Evolutionary conservation across 2,113 vertebrate genomes (phyloP).

Genomic region (Nesogale talazaci): DNA sequence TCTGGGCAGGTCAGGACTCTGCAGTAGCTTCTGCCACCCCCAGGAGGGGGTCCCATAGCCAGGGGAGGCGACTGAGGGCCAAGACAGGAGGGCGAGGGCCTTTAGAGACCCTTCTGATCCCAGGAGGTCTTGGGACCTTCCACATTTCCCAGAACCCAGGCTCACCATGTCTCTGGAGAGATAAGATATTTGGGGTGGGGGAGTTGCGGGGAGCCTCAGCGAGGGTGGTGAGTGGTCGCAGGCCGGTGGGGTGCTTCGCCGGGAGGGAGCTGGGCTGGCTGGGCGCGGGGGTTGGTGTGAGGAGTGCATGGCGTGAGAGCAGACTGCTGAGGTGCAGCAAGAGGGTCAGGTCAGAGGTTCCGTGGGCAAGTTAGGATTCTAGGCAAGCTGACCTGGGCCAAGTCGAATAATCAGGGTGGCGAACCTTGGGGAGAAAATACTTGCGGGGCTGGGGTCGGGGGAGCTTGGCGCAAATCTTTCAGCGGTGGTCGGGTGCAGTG

Average conservation of each 20-base stretch:
- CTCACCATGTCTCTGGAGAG: neutral
- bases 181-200: neutral
- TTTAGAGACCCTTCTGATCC: too few species aligned
- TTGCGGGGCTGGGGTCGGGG: neutral
- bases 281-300: rapidly evolving
- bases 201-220: neutral
- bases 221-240: neutral
- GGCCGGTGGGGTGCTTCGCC: neutral
- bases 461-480: neutral
- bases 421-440: neutral
- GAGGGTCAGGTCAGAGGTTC: neutral
- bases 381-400: neutral
- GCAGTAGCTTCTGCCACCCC: neutral
- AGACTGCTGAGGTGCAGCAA: too few species aligned
- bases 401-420: neutral
- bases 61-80: too few species aligned
- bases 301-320: too few species aligned
- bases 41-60: neutral
- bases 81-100: too few species aligned
- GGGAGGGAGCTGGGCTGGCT: rapidly evolving
- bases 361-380: neutral
- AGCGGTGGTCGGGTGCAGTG: neutral
- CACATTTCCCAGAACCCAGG: neutral
- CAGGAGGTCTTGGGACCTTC: neutral
- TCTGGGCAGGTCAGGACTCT: neutral